Conservation (phyloP, 2,113 vertebrate species). For the Stegostoma tigrinum region DNA sequence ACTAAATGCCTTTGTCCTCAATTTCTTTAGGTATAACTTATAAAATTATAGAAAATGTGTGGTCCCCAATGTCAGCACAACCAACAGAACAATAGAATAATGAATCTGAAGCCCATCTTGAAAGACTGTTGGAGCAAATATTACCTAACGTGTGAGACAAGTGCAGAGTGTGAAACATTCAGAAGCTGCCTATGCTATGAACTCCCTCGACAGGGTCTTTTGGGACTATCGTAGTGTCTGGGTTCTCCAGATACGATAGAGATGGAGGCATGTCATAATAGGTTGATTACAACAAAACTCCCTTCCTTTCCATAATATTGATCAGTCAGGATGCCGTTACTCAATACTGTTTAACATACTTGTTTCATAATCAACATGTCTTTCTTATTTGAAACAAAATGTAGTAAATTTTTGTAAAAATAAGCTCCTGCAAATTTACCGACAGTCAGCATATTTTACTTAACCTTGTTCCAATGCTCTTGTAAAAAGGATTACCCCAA, state of each 20-base stretch:
- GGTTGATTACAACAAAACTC: neutral
- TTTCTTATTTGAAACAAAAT: neutral
- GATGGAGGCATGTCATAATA: too few relatives aligned
- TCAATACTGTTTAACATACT: neutral
- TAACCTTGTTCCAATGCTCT: neutral
- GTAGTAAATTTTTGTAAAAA: neutral
- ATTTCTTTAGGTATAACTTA: too few relatives aligned
- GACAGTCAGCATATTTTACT: neutral
- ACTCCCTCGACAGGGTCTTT: neutral
- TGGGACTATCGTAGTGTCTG: too few relatives aligned
- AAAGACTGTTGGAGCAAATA: neutral
- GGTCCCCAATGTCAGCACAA: neutral
- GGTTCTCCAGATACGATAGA: too few relatives aligned
- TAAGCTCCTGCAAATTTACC: neutral
- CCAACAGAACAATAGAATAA: neutral
- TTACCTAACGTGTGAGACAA: neutral
- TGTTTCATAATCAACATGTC: neutral
- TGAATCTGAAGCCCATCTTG: neutral
- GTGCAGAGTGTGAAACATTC: neutral
- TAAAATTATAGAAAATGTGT: too few relatives aligned
- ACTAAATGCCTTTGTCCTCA: too few relatives aligned
- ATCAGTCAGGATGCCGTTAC: neutral
- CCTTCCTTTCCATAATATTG: neutral
- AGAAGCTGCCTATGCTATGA: neutral
- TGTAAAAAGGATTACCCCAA: neutral